These are phyloP conservation scores for Vireo griseus DNA, from an alignment of 2,797 vertebrate species.

Conservation along the genomic window DNA sequence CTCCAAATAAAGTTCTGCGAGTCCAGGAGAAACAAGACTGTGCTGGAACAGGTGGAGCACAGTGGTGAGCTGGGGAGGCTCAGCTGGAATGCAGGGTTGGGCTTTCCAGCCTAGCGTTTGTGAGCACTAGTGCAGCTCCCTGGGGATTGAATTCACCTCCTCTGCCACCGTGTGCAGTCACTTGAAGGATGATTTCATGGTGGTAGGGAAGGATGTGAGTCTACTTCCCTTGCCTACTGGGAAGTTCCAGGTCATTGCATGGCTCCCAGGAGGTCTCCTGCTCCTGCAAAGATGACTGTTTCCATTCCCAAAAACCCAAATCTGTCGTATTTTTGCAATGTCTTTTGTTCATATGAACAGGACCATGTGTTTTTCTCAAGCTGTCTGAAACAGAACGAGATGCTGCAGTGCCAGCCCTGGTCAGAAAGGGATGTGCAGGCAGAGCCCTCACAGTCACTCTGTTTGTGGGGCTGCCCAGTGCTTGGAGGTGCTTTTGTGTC, in stretches of 20 bases:
- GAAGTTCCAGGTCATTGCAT: not conserved
- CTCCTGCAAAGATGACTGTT: not conserved
- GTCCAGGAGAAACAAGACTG: not conserved
- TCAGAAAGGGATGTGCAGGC: not conserved
- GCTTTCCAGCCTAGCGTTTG: not conserved
- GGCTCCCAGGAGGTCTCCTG: not conserved
- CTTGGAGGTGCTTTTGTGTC: not conserved
- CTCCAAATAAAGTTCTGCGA: not conserved
- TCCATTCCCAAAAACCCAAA: not conserved
- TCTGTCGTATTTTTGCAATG: not conserved
- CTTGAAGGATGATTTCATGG: not conserved
- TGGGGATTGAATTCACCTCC: not conserved
- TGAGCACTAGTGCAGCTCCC: not conserved
- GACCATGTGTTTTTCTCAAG: accelerated
- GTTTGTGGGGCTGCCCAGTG: not conserved
- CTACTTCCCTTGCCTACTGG: not conserved
- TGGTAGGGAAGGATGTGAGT: not conserved
- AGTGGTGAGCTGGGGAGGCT: not conserved
- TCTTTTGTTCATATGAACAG: not conserved
- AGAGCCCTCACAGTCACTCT: not conserved
- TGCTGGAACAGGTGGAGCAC: not conserved
- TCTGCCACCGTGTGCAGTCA: not conserved
- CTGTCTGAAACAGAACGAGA: not conserved
- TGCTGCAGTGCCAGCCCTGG: not conserved
- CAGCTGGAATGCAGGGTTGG: not conserved